These are phyloP conservation scores for Andrena minutula DNA, from an alignment of 2,888 invertebrate genomes.

Conservation along the genomic window DNA sequence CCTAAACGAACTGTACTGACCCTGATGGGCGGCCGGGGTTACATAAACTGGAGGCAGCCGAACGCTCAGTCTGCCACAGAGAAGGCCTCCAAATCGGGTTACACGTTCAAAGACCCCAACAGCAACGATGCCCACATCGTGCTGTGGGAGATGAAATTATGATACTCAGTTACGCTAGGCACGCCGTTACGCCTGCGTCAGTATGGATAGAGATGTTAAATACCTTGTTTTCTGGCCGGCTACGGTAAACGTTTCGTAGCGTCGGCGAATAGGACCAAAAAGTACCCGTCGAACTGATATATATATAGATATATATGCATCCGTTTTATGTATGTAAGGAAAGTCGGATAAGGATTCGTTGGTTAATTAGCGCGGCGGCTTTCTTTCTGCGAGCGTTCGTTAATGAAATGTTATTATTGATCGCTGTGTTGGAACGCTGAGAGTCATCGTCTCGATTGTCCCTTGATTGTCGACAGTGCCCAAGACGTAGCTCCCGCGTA, in stretches of 20 bases:
- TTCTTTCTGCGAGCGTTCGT: conserved; percentile 35
- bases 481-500: conserved; percentile 45
- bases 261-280: conserved; percentile 70
- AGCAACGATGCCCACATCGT: conserved; percentile 95
- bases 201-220: conserved; percentile 58
- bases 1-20: conserved; percentile 92
- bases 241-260: conserved; percentile 39
- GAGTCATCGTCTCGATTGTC: conserved; percentile 10
- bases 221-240: conserved; percentile 37
- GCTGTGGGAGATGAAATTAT: conserved; percentile 95
- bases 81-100: conserved; percentile 79
- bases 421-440: conserved; percentile 16
- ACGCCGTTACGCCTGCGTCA: conserved; percentile 48
- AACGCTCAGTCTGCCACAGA: conserved; percentile 86
- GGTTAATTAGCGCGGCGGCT: conserved; percentile 31
- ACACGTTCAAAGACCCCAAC: conserved; percentile 88
- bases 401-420: conserved; percentile 24
- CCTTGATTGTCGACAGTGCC: conserved; percentile 36
- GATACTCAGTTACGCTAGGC: conserved; percentile 81
- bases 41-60: conserved; percentile 93
- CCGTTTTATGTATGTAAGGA: conserved; percentile 44
- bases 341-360: conserved; percentile 45
- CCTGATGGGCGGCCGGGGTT: conserved; percentile 95
- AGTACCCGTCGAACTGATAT: conserved; percentile 58
- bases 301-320: conserved; percentile 12